phyloP scores from a whole-genome alignment of 2,797 vertebrate genomes.

The Ctenosaura bakeri region DNA sequence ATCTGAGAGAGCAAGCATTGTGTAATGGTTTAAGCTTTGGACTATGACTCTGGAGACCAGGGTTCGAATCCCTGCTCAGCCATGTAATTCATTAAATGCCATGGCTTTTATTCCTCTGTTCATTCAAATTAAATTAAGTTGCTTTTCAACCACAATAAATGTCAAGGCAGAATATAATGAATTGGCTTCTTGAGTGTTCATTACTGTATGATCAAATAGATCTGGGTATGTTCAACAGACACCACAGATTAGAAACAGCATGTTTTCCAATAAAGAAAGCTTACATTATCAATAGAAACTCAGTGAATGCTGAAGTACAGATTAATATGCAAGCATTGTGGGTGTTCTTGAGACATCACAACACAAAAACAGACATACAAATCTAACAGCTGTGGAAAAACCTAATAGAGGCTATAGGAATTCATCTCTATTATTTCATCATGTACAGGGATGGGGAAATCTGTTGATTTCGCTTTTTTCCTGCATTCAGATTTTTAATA shows the following conservation, averaged over 20 bases:
- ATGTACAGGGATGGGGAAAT: too few species aligned
- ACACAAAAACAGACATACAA: background rate
- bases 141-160: background rate
- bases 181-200: too few species aligned
- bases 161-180: background rate
- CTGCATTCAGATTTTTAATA: too few species aligned
- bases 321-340: background rate
- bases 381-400: too few species aligned
- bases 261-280: background rate
- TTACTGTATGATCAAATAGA: background rate
- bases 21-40: too few species aligned
- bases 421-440: background rate
- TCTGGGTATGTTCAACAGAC: background rate
- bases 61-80: too few species aligned
- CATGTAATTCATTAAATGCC: background rate
- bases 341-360: too few species aligned
- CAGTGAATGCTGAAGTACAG: background rate
- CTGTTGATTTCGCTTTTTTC: too few species aligned
- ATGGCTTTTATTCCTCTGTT: background rate
- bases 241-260: background rate
- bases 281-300: background rate
- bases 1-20: background rate
- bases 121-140: background rate
- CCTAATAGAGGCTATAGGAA: background rate
- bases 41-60: too few species aligned